phyloP scores from a whole-genome alignment of 2,113 vertebrate genomes.

The Neolamprologus modestus region DNA sequence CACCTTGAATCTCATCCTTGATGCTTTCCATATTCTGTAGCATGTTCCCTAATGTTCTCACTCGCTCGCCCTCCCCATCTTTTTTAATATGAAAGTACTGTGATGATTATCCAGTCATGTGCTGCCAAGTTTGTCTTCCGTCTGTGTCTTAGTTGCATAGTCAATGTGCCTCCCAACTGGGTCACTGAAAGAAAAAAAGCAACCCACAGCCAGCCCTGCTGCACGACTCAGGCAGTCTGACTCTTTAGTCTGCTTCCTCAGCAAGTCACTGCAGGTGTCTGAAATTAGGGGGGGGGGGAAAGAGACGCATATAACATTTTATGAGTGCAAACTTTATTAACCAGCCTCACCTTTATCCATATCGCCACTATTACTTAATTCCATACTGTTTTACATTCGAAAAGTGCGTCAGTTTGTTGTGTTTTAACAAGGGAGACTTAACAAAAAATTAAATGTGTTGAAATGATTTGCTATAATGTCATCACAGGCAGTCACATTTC shows the following conservation, averaged over 20 bases:
- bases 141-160: constrained; percentile 49
- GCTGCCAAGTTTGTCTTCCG: constrained; percentile 33
- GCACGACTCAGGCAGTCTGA: constrained; percentile 17
- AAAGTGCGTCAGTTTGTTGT: not conserved
- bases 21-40: not conserved
- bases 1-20: not conserved
- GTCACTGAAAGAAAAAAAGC: constrained; percentile 28
- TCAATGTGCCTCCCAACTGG: constrained; percentile 55
- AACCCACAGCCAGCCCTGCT: not conserved
- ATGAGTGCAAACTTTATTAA: not conserved
- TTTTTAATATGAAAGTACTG: constrained; percentile 20
- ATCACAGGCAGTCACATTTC: not conserved
- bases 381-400: not conserved
- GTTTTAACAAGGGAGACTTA: not conserved
- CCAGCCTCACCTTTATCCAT: not conserved
- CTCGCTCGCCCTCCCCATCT: not conserved
- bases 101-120: constrained; percentile 50
- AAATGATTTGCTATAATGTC: not conserved
- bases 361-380: not conserved
- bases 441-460: not conserved
- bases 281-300: not conserved
- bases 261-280: constrained; percentile 34
- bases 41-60: not conserved
- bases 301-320: not conserved
- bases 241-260: constrained; percentile 18